Evolutionary conservation across 1,140 invertebrate species (phyloP), one percentile per base, ranked within the genome.

Genomic region (Drosophila eugracilis): DNA sequence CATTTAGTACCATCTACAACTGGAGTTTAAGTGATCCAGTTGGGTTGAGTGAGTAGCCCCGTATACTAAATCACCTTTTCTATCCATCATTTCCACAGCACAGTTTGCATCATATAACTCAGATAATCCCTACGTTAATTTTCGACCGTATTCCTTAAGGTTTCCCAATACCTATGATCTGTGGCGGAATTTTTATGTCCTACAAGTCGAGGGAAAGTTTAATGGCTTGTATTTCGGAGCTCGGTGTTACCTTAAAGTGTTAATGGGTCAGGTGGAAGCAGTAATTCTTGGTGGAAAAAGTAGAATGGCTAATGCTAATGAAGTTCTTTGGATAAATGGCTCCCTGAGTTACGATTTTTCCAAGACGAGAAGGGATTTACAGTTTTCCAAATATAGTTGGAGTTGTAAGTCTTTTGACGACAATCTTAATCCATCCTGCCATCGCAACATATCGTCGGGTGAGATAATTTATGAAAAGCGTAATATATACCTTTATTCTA

Each of bases 301-400:
- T 0, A 52, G 44, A 7, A 7, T 10, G 5, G 54, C 37, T 1
- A 4, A 1, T 1, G 2, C 10, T 0, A 44, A 12, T 4, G 17
- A 32, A 10, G 3, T 1, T 7, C 3, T 37, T 3, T 45, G 32
- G 39, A 44, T 84, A 24, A 60, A 84, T 26, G 79, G 71, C 1
- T 54, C 75, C 2, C 0, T 6, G 17, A 84, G 79, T 30, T 66
- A 60, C 5, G 79, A 84, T 21, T 55, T 66, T 5, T 66, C 79
- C 0, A 84, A 75, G 17, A 19, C 0, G 7, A 6, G 3, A 0
- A 1, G 5, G 0, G 45, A 32, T 1, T 10, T 4, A 1, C 79
- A 84, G 34, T 84, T 84, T 36, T 28, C 32, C 0, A 12, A 0
- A 0, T 84, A 78, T 17, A 4, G 22, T 12, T 84, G 79, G 79